Evolutionary conservation across 2,797 vertebrate genomes (phyloP), one percentile per base, ranked within the genome.

Genomic region (Aldrovandia affinis): DNA sequence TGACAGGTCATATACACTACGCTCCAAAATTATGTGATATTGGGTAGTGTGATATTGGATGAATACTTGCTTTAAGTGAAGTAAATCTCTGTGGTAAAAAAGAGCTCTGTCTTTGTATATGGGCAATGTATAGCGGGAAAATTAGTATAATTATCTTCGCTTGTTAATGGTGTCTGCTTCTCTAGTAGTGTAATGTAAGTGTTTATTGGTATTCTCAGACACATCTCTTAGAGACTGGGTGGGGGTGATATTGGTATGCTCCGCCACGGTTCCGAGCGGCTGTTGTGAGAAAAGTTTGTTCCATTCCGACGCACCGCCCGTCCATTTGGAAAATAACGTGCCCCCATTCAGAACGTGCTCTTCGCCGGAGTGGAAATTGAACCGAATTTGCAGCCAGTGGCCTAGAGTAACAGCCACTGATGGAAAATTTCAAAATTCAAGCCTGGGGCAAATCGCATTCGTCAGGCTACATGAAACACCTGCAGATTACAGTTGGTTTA

Each of bases 251-350:
- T 70, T 36, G 30, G 12, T 70, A 70, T 70, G 65, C 65, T 15
- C 12, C 36, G 65, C 36, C 65, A 70, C 65, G 65, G 65, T 30
- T 3, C 15, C 12, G 33, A 20, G 28, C 3, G 30, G 14, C 65
- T 70, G 65, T 18, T 20, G 30, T 70, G 65, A 36, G 65, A 70
- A 57, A 57, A 33, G 65, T 70, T 36, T 70, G 65, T 70, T 70
- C 65, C 30, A 14, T 70, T 70, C 65, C 15, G 15, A 9, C 33
- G 12, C 65, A 36, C 30, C 18, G 14, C 33, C 3, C 63, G 8
- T 3, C 28, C 10, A 3, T 14, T 65, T 28, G 20, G 20, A 25
- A 59, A 59, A 59, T 20, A 57, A 57, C 59, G 8, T 22, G 59
- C 30, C 65, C 30, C 33, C 33, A 4, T 36, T 70, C 3, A 70